phyloP scores from a whole-genome alignment of 2,888 invertebrate species.

The Tridacna gigas region DNA sequence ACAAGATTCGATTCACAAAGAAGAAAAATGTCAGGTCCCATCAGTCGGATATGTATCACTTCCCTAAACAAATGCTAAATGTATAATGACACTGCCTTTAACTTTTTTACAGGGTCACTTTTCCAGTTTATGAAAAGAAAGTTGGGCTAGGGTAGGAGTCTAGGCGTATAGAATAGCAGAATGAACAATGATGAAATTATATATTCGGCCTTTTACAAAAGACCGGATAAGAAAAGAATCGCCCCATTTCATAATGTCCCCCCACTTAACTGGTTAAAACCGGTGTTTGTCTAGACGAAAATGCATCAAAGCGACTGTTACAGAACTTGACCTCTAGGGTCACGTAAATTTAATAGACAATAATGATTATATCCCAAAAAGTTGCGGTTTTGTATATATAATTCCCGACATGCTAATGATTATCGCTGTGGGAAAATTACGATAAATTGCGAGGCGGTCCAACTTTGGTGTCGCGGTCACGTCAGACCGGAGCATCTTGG shows the following conservation, averaged over 20 bases:
- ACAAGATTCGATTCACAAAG: no score
- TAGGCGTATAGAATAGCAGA: constrained; percentile 47
- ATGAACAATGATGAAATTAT: constrained; percentile 60
- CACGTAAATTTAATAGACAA: neutral
- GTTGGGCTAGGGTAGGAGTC: constrained; percentile 21
- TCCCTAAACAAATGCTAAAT: constrained; percentile 12
- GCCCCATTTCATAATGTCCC: constrained; percentile 24
- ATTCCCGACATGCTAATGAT: neutral
- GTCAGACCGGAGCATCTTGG: constrained; percentile 29
- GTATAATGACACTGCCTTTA: constrained; percentile 25
- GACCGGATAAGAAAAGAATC: constrained; percentile 61
- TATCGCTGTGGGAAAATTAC: neutral
- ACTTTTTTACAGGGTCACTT: constrained; percentile 46
- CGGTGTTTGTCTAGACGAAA: neutral
- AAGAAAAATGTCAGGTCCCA: neutral
- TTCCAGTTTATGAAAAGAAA: constrained; percentile 50
- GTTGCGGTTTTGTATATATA: neutral
- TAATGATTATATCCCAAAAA: neutral
- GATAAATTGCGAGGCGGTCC: neutral
- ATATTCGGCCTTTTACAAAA: constrained; percentile 56
- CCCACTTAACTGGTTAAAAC: neutral
- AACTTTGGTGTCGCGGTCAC: constrained; percentile 4
- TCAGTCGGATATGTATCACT: constrained; percentile 4
- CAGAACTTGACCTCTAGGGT: neutral
- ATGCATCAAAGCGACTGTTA: no score